phyloP scores from a whole-genome alignment of 2,113 vertebrate species.

The Myotis davidii region DNA sequence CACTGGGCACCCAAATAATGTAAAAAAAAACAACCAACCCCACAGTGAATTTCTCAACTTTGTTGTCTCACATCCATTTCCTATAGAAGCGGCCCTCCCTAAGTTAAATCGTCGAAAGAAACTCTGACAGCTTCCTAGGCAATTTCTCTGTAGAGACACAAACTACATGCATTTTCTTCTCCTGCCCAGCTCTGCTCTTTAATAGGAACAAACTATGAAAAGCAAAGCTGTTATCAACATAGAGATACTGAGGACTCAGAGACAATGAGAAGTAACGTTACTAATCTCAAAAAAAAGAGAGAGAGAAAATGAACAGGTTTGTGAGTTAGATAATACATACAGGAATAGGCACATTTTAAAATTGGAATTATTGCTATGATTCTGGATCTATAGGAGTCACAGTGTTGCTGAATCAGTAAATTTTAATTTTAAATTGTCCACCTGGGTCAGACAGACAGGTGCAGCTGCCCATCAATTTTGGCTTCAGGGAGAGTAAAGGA shows the following conservation, averaged over 20 bases:
- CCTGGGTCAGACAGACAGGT: constrained; percentile 13
- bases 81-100: constrained; percentile 9
- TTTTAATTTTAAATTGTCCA: constrained; percentile 64
- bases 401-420: constrained; percentile 46
- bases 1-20: not conserved
- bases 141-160: constrained; percentile 56
- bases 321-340: constrained; percentile 21
- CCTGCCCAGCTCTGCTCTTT: constrained; percentile 64
- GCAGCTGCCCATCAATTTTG: constrained; percentile 52
- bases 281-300: constrained; percentile 41
- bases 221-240: constrained; percentile 55
- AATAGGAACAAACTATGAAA: constrained; percentile 67
- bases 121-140: constrained; percentile 65
- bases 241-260: constrained; percentile 41
- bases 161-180: constrained; percentile 55
- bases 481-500: not conserved
- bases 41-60: constrained; percentile 27
- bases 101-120: constrained; percentile 63
- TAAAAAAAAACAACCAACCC: not conserved
- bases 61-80: constrained; percentile 47
- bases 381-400: not conserved
- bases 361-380: constrained; percentile 59
- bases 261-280: constrained; percentile 31
- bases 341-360: constrained; percentile 52
- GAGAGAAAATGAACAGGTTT: not conserved